Conservation (phyloP, 1,140 invertebrate genomes). For the Danaus melanippus region DNA sequence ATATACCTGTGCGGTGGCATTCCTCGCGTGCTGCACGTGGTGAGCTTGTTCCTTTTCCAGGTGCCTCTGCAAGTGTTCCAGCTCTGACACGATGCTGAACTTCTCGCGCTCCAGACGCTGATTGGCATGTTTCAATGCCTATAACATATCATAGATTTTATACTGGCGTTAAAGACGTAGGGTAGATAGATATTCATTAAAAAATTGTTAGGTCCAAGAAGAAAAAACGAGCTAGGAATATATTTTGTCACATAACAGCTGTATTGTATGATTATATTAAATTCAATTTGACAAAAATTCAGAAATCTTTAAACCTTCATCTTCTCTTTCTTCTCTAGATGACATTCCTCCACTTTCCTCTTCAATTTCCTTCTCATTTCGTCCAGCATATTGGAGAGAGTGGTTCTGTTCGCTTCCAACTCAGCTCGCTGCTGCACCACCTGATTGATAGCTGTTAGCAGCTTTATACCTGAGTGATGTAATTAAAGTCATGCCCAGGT, state of each 20-base stretch:
- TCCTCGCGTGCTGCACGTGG: conserved; percentile 56
- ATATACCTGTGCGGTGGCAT: conserved; percentile 45
- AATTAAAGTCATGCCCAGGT: background rate
- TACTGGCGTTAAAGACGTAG: too few relatives aligned
- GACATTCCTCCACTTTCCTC: conserved; percentile 54
- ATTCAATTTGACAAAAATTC: too few relatives aligned
- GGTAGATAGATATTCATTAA: too few relatives aligned
- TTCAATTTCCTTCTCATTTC: conserved; percentile 56
- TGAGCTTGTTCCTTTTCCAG: conserved; percentile 54
- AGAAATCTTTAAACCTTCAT: conserved; percentile 37
- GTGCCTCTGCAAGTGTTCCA: conserved; percentile 55
- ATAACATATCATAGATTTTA: conserved; percentile 3
- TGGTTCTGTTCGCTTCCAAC: conserved; percentile 45
- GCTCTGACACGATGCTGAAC: conserved; percentile 39
- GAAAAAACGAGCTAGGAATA: too few relatives aligned
- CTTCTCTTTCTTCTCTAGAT: conserved; percentile 58
- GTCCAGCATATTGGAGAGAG: conserved; percentile 50
- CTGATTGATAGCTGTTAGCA: conserved; percentile 53
- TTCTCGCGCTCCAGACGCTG: conserved; percentile 52
- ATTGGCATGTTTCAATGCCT: conserved; percentile 58
- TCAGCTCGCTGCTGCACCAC: conserved; percentile 60
- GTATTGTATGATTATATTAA: too few relatives aligned
- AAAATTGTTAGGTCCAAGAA: too few relatives aligned
- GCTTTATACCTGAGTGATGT: conserved; percentile 49
- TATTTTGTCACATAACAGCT: too few relatives aligned